Percentiles rank a stretch among this genome's conserved stretches.
phyloP scores from a whole-genome alignment of 2,888 invertebrate genomes.

The Eulithis testata region DNA sequence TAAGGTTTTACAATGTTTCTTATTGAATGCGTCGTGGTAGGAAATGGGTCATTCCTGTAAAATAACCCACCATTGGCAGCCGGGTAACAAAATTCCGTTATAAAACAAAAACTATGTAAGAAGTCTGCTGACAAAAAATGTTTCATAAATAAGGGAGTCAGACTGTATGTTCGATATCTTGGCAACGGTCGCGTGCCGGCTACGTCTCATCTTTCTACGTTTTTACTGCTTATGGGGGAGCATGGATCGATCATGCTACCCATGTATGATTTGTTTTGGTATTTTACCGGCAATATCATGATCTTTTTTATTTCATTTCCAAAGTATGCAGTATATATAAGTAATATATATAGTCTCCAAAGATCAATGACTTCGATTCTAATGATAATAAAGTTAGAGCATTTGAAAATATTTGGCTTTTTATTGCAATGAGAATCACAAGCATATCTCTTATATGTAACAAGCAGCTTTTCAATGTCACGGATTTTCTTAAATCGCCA shows the following conservation, averaged over 20 bases:
- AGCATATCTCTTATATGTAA: too few relatives aligned
- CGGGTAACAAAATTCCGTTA: constrained; percentile 1
- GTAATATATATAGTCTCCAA: too few relatives aligned
- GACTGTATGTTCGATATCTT: constrained; percentile 73
- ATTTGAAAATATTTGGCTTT: too few relatives aligned
- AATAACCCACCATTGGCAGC: neutral
- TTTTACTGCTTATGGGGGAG: constrained; percentile 66
- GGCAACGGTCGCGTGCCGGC: constrained; percentile 76
- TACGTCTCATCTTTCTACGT: constrained; percentile 64
- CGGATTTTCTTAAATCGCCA: constrained; percentile 20
- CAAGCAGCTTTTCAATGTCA: constrained; percentile 9
- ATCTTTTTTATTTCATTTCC: constrained; percentile 9
- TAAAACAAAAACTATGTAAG: constrained; percentile 9
- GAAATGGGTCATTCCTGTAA: neutral
- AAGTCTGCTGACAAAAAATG: constrained; percentile 33
- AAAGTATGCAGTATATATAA: neutral
- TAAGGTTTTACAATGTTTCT: neutral
- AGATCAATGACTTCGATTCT: too few relatives aligned
- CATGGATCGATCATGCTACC: constrained; percentile 65
- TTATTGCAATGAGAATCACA: too few relatives aligned
- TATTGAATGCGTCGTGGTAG: neutral
- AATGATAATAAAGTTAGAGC: too few relatives aligned
- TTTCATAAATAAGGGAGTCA: constrained; percentile 39
- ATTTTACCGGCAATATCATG: constrained; percentile 50
- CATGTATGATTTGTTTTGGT: constrained; percentile 74